Evolutionary conservation across 2,888 invertebrate genomes (phyloP), one percentile per base, ranked within the genome.

Genomic region (Deilephila elpenor): DNA sequence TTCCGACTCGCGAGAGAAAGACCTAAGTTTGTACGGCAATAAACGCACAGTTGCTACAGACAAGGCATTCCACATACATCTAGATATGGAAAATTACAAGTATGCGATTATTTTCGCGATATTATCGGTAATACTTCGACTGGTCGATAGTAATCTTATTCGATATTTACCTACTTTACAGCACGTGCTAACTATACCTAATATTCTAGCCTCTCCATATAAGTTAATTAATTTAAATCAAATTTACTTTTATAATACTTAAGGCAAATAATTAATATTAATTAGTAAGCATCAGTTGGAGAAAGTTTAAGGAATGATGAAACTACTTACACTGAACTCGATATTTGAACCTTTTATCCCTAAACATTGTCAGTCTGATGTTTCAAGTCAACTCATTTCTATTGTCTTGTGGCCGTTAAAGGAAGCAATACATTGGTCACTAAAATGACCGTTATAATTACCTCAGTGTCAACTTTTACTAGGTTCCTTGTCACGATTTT

Each of bases 401-500:
- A 70, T 71, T 73, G 71, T 79, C 67, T 76, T 75, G 72, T 76
- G 14, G 77, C 74, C 76, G 73, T 75, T 75, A 75, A 78, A 72
- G 62, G 70, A 75, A 74, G 76, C 75, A 73, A 64, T 56, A 72
- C 75, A 77, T 76, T 76, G 76, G 77, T 77, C 76, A 75, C 72
- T 60, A 75, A 67, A 62, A 56, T 73, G 60, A 80, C 82, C 81
- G 81, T 82, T 82, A 79, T 76, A 78, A 82, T 81, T 73, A 77
- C 51, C 60, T 61, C 8, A 37, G 60, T 60, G 53, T 73, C 32
- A 70, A 82, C 78, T 79, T 61, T 71, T 73, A 70, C 78, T 78
- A 74, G 74, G 76, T 74, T 77, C 77, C 75, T 76, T 81, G 83
- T 84, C 83, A 83, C 83, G 83, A 83, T 82, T 79, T 74, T 75